Conservation (phyloP, 2,888 invertebrate species). For the Tachina grossa region DNA sequence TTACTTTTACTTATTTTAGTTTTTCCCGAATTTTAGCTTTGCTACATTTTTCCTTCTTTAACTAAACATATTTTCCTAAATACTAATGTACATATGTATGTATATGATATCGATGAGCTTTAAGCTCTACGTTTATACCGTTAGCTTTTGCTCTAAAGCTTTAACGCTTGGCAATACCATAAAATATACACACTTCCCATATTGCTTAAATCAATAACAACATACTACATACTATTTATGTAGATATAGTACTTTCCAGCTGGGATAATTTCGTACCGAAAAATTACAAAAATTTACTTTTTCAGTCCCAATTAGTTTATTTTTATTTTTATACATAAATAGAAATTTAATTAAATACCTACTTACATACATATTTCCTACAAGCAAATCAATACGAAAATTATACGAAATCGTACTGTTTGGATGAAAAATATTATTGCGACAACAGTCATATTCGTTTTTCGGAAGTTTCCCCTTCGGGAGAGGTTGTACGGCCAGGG, state of each 20-base stretch:
- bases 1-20: conserved; percentile 72
- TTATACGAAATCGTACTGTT: too few species aligned
- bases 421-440: too few species aligned
- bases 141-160: conserved; percentile 43
- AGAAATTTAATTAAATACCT: too few species aligned
- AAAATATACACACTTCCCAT: background rate
- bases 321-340: too few species aligned
- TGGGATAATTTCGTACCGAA: background rate
- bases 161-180: conserved; percentile 25
- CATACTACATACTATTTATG: background rate
- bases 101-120: conserved; percentile 43
- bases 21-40: conserved; percentile 37
- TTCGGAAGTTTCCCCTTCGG: too few species aligned
- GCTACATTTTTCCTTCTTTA: conserved; percentile 57
- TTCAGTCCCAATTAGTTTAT: too few species aligned
- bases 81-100: conserved; percentile 29
- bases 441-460: too few species aligned
- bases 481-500: too few species aligned
- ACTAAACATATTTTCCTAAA: conserved; percentile 47
- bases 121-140: conserved; percentile 52
- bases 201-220: background rate
- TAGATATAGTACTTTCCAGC: background rate
- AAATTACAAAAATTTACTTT: too few species aligned
- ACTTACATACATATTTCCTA: too few species aligned
- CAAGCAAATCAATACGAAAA: too few species aligned